Percentiles rank a stretch among this genome's conserved stretches.
Evolutionary conservation across 2,113 vertebrate species (phyloP).

Genomic region (Macrotus californicus): DNA sequence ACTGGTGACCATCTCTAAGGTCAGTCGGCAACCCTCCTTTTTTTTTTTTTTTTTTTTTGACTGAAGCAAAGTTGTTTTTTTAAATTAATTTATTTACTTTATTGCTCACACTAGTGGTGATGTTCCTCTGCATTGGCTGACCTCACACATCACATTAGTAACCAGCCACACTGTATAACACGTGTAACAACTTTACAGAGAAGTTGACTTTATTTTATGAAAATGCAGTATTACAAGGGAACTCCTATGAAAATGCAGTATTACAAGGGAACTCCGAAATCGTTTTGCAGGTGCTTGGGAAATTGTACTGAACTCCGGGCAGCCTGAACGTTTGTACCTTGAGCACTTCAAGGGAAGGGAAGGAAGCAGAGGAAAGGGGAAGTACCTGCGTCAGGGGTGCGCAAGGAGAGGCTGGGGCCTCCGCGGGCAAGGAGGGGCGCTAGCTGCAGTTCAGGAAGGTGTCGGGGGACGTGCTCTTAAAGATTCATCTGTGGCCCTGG

Average conservation of each 20-base stretch:
- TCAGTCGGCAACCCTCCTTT: not conserved
- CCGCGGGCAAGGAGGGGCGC: not conserved
- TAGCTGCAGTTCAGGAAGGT: not conserved
- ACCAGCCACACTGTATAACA: accelerated
- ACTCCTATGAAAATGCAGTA: not conserved
- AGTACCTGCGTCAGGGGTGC: not conserved
- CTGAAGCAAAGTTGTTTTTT: too few relatives aligned
- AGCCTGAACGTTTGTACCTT: not conserved
- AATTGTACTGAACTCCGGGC: not conserved
- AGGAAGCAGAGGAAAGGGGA: not conserved
- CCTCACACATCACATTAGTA: accelerated
- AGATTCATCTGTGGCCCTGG: not conserved
- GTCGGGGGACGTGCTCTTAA: not conserved
- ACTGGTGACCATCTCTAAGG: not conserved
- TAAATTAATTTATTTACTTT: too few relatives aligned
- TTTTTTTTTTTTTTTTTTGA: too few relatives aligned
- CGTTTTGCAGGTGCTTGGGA: not conserved
- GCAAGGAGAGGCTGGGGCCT: not conserved
- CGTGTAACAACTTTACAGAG: not conserved
- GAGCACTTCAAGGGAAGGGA: not conserved
- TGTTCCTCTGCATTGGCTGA: not conserved
- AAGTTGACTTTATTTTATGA: not conserved
- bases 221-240: not conserved
- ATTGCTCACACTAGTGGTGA: too few relatives aligned
- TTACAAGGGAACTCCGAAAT: not conserved